phyloP scores from a whole-genome alignment of 2,797 vertebrate genomes.

The Trematomus bernacchii region DNA sequence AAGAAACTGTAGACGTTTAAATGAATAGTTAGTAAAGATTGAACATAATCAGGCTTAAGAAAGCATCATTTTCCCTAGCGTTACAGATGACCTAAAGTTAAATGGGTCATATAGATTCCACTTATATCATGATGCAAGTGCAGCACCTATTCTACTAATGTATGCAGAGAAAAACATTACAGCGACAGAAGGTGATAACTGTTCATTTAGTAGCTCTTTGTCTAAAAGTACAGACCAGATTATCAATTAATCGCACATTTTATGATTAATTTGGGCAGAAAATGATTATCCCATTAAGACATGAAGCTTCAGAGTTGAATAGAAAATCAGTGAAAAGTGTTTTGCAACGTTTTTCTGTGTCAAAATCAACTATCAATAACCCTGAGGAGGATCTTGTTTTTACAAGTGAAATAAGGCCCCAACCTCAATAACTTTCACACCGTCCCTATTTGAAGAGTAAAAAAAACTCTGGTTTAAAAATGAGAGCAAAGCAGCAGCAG shows the following conservation, averaged over 20 bases:
- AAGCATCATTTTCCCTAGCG: neutral
- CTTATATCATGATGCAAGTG: neutral
- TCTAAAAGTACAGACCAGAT: neutral
- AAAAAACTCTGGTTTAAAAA: too few species aligned
- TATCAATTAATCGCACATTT: neutral
- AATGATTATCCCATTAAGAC: neutral
- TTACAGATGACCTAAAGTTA: neutral
- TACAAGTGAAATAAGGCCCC: neutral
- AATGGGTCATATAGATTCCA: neutral
- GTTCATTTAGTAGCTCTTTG: neutral
- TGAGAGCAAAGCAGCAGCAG: slow-evolving; percentile 24
- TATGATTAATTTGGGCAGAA: neutral
- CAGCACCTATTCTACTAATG: neutral
- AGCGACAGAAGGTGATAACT: neutral
- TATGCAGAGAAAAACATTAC: neutral
- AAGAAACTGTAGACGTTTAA: neutral
- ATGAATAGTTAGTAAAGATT: neutral
- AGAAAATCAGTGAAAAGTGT: neutral
- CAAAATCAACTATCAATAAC: neutral
- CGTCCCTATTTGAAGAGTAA: neutral
- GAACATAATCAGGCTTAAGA: neutral
- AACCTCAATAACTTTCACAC: slow-evolving; percentile 1
- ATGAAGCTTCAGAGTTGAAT: neutral
- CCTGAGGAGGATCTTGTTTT: neutral
- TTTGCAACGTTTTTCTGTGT: slow-evolving; percentile 2